Evolutionary conservation across 35 echinoderm and acorn worm genomes (phyloP).

Genomic region (Amphiura filiformis): DNA sequence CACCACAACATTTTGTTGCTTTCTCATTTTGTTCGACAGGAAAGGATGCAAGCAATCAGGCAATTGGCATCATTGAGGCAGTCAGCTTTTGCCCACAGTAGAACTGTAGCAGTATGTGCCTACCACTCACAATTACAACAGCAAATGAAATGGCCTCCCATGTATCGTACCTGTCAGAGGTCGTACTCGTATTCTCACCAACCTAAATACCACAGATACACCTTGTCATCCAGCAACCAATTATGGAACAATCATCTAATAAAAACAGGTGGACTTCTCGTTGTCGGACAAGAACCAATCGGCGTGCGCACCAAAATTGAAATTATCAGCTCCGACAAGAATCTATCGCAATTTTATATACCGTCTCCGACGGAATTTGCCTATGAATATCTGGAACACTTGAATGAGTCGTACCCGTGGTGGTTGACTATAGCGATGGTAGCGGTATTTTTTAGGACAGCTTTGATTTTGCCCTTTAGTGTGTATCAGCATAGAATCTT

Average conservation of each 20-base stretch:
- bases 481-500: constrained; percentile 68
- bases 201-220: neutral
- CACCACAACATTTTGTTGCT: too few relatives aligned
- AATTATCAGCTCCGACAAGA: neutral
- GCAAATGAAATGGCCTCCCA: neutral
- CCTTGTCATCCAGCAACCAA: neutral
- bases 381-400: constrained; percentile 82
- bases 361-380: constrained; percentile 69
- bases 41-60: too few relatives aligned
- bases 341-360: constrained; percentile 22
- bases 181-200: neutral
- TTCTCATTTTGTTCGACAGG: too few relatives aligned
- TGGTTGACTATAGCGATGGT: constrained; percentile 77
- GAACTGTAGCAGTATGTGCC: neutral
- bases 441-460: constrained; percentile 50
- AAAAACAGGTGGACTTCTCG: neutral
- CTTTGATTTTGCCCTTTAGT: constrained; percentile 60
- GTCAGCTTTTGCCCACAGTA: neutral
- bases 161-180: neutral
- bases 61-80: too few relatives aligned
- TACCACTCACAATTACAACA: neutral
- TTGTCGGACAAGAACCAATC: neutral
- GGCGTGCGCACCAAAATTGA: neutral
- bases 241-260: neutral
- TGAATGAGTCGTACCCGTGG: constrained; percentile 71